A percentile compares a stretch with the other conserved stretches of the same genome.
phyloP scores from a whole-genome alignment of 1,140 invertebrate species.

The Euura lappo region DNA sequence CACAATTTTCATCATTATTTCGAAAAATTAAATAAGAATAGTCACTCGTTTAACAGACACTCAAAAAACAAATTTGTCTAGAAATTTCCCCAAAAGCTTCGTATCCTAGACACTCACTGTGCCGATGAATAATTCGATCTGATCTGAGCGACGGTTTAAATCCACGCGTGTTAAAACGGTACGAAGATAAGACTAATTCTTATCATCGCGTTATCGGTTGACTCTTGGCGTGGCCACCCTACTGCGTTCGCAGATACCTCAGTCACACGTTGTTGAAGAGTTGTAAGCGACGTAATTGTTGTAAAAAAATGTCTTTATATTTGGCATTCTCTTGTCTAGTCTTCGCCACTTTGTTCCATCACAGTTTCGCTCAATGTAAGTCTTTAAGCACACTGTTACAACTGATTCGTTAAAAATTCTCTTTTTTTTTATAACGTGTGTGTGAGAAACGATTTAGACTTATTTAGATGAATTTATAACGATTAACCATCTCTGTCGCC shows the following conservation, averaged over 20 bases:
- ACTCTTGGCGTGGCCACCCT: conserved; percentile 2
- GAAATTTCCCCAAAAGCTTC: no score
- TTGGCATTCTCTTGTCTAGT: neutral
- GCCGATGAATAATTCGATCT: no score
- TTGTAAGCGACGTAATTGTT: neutral
- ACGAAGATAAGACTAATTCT: neutral
- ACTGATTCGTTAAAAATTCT: neutral
- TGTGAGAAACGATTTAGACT: conserved; percentile 13
- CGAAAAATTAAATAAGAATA: no score
- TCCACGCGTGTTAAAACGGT: no score
- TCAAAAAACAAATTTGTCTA: no score
- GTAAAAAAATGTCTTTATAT: neutral
- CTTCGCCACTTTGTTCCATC: neutral
- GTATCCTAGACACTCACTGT: no score
- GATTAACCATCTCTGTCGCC: no score
- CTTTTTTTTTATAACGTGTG: neutral
- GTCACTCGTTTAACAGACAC: no score
- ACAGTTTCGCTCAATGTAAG: neutral
- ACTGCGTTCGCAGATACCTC: neutral
- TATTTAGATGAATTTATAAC: no score
- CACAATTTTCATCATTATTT: no score
- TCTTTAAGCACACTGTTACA: neutral
- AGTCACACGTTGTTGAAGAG: neutral
- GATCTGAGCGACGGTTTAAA: no score
- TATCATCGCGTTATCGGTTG: conserved; percentile 1